Conservation (phyloP, 2,888 invertebrate species). For the Graphium colonna region DNA sequence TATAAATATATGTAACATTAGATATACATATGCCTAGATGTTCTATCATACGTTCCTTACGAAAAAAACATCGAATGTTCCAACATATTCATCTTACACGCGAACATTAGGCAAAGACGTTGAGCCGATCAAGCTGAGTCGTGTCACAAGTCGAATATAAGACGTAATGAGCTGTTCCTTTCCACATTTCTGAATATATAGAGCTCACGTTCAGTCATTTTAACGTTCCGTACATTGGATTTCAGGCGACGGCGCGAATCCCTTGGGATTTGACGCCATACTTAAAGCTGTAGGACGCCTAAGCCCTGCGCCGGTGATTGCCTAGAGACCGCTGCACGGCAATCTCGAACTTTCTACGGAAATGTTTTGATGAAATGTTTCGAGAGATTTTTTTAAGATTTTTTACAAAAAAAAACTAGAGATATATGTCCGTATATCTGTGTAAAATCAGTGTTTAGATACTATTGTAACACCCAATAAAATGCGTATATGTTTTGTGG, state of each 20-base stretch:
- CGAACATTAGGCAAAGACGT: no score
- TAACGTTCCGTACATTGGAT: constrained; percentile 54
- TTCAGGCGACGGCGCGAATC: constrained; percentile 52
- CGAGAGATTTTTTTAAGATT: no score
- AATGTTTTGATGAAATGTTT: neutral
- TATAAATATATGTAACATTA: no score
- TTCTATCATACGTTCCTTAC: no score
- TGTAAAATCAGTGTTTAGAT: neutral
- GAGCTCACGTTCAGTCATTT: constrained; percentile 37
- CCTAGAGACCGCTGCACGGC: neutral
- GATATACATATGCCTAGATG: no score
- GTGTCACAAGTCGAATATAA: constrained; percentile 26
- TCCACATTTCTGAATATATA: constrained; percentile 34
- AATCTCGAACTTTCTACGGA: neutral
- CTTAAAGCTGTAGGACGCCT: constrained; percentile 54
- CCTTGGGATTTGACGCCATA: constrained; percentile 55
- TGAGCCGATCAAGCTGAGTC: constrained; percentile 28
- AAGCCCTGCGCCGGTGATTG: constrained; percentile 43
- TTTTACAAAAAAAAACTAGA: no score
- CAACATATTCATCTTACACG: no score
- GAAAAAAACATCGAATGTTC: constrained; percentile 18
- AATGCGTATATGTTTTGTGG: no score
- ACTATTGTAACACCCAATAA: no score
- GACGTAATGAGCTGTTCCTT: constrained; percentile 28
- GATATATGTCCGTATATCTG: no score